Base-by-base conservation (phyloP, 2,888 invertebrate species). In the Tetrapedia diversipes region DNA sequence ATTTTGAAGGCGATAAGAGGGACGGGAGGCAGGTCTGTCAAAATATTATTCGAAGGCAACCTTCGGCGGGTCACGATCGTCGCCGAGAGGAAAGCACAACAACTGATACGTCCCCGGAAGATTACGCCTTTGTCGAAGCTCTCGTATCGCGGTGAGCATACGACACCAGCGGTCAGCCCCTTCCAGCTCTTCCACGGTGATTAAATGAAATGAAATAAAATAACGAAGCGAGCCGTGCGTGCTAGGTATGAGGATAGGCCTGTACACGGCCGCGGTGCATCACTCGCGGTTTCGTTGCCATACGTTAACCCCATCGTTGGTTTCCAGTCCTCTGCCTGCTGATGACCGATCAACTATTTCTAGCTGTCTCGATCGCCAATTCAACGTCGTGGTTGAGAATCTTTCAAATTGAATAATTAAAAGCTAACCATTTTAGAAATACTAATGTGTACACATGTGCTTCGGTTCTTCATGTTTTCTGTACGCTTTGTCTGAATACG, bases 131-230 rank as follows among this genome's bases (percentile, higher is more conserved):
- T 79, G 72, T 39, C 60, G 56, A 51, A 49, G 57, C 51, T 66
- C 37, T 70, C 54, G 51, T 66, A 37, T 70, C 75, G 66, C 54
- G 54, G 53, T 53, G 56, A 39, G 60, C 54, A 79, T 51, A 66
- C 73, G 82, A 82, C 68, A 76, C 73, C 73, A 67, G 67, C 53
- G 69, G 57, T 66, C 69, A 34, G 53, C 53, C 68, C 61, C 70
- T 70, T 41, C 57, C 57, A 47, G 6, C 32, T 60, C 61, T 59
- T 74, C 72, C 70, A 72, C 75, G 72, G 71, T 75, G 74, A 83
- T 82, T 80, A 75, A 77, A 77, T 77, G 60, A 77, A 82, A 69
- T 64, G 45, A 74, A 83, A 82, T 79, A 73, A 79, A 82, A 79
- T 76, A 76, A 78, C 73, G 63, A 76, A 80, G 57, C 60, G 60